Evolutionary conservation across 2,888 invertebrate species (phyloP).

Genomic region (Aspidapion aeneum): DNA sequence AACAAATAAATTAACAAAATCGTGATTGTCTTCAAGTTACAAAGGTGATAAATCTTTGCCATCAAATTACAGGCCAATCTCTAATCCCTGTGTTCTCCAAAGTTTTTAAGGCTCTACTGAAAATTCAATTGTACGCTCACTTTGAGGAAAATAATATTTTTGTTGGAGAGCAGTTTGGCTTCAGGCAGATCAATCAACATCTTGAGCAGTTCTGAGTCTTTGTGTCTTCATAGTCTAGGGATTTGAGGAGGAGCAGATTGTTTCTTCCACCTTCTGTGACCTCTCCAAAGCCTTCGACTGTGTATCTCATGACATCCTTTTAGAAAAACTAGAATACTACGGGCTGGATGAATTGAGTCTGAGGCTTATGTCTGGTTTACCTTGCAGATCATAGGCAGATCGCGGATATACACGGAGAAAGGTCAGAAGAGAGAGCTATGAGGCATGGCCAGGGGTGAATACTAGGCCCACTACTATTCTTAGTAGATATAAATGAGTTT

Average conservation of each 20-base stretch:
- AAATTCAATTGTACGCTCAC: not conserved
- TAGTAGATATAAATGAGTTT: not conserved
- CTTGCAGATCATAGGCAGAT: not conserved
- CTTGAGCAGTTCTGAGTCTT: not conserved
- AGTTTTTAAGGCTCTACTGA: not conserved
- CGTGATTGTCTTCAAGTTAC: too few relatives aligned
- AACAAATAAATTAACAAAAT: too few relatives aligned
- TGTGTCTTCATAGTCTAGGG: slow-evolving; percentile 1
- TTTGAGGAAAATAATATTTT: not conserved
- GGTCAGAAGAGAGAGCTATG: not conserved
- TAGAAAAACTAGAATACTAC: slow-evolving; percentile 2
- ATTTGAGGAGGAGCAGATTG: slow-evolving; percentile 1
- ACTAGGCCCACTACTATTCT: not conserved
- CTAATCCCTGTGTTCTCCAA: not conserved
- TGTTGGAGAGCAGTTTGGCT: not conserved
- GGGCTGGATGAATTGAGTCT: not conserved
- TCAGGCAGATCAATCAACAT: not conserved
- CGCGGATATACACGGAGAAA: not conserved
- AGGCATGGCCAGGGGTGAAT: not conserved
- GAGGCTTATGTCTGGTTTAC: not conserved
- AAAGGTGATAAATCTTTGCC: not conserved
- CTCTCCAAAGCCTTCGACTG: slow-evolving; percentile 11
- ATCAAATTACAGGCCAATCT: not conserved
- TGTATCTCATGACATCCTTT: slow-evolving; percentile 8
- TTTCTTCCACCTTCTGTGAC: slow-evolving; percentile 1